These are phyloP conservation scores for Patella pellucida DNA, from an alignment of 2,888 invertebrate genomes.

Conservation along the genomic window DNA sequence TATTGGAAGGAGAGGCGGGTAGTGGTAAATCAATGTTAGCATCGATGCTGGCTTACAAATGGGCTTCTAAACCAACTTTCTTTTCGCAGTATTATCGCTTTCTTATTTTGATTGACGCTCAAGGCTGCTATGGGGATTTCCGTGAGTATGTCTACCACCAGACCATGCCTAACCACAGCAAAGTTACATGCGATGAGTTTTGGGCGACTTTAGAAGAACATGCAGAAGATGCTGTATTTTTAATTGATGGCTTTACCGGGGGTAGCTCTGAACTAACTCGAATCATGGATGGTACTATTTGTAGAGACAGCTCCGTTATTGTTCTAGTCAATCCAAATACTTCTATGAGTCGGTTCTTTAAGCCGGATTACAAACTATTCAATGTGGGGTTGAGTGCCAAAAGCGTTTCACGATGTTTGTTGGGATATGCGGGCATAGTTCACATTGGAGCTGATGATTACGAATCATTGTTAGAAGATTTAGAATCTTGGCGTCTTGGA, in stretches of 20 bases:
- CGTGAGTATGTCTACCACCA: constrained; percentile 44
- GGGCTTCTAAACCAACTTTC: constrained; percentile 53
- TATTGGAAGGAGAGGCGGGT: constrained; percentile 61
- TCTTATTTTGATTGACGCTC: constrained; percentile 47
- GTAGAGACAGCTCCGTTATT: constrained; percentile 49
- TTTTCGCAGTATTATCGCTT: constrained; percentile 46
- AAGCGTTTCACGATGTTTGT: constrained; percentile 42
- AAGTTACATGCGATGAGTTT: constrained; percentile 50
- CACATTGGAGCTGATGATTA: constrained; percentile 44
- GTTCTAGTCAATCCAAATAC: constrained; percentile 48
- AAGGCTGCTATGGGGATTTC: constrained; percentile 37
- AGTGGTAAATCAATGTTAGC: constrained; percentile 62
- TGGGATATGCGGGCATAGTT: constrained; percentile 43
- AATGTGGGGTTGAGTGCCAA: constrained; percentile 43
- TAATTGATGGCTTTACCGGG: constrained; percentile 61
- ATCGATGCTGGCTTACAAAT: constrained; percentile 54
- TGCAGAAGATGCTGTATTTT: constrained; percentile 50
- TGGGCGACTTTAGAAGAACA: constrained; percentile 50
- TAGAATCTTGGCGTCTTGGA: constrained; percentile 22
- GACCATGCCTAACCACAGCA: constrained; percentile 52
- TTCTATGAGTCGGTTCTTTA: constrained; percentile 30
- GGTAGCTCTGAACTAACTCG: constrained; percentile 34
- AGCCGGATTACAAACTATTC: constrained; percentile 46
- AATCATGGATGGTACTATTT: constrained; percentile 43
- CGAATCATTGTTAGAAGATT: constrained; percentile 41